These are phyloP conservation scores for Cheilosia pagana DNA, from an alignment of 2,888 invertebrate species.

Conservation along the genomic window DNA sequence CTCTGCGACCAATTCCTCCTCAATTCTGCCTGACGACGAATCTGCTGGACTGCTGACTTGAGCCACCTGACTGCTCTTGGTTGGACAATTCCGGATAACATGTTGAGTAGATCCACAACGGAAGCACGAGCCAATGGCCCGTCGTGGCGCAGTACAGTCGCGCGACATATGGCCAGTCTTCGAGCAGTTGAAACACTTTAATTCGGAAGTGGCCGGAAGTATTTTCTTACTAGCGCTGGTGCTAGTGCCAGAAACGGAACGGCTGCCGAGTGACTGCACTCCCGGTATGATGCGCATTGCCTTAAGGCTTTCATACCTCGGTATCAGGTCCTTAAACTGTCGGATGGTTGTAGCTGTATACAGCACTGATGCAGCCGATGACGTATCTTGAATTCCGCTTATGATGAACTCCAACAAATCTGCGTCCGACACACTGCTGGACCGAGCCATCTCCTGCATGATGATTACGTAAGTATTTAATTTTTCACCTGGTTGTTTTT, in stretches of 20 bases:
- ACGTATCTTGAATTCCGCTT: conserved; percentile 9
- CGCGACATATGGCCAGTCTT: conserved; percentile 28
- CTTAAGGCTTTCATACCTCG: conserved; percentile 7
- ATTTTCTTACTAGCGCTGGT: background rate
- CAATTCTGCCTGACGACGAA: background rate
- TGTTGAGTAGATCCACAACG: conserved; percentile 40
- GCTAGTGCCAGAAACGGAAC: conserved; percentile 4
- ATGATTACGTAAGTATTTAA: too few relatives aligned
- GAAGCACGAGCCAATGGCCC: conserved; percentile 36
- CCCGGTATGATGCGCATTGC: conserved; percentile 3
- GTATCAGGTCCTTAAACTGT: conserved; percentile 7
- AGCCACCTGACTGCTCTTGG: conserved; percentile 8
- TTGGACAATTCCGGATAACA: conserved; percentile 29
- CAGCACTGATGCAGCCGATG: background rate
- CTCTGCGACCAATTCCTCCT: background rate
- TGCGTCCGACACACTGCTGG: conserved; percentile 7
- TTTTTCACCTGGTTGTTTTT: too few relatives aligned
- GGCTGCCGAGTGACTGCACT: conserved; percentile 3
- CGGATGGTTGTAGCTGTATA: conserved; percentile 11
- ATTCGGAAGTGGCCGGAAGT: background rate
- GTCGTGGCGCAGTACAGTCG: conserved; percentile 21
- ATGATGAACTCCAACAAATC: conserved; percentile 12
- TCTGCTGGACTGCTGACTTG: background rate
- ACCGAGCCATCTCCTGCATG: too few relatives aligned
- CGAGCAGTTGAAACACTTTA: conserved; percentile 23